phyloP scores from a whole-genome alignment of 2,888 invertebrate species.

The Drosophila diplacantha region DNA sequence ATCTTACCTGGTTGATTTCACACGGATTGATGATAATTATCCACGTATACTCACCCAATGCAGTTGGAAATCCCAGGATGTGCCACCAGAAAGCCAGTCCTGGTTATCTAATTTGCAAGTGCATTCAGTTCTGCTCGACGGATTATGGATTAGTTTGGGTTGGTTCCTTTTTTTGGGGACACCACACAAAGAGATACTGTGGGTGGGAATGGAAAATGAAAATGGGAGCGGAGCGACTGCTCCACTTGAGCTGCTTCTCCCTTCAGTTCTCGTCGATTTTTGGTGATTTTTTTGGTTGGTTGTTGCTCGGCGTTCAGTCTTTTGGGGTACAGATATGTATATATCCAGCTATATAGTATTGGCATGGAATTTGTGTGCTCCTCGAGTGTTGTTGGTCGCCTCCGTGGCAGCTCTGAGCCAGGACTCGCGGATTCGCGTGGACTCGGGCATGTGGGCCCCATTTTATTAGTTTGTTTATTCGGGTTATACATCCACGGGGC shows the following conservation, averaged over 20 bases:
- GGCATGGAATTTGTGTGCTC: slow-evolving; percentile 25
- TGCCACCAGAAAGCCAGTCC: slow-evolving; percentile 11
- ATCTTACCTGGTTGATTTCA: background rate
- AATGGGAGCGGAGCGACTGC: slow-evolving; percentile 27
- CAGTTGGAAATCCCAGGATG: background rate
- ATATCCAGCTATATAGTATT: slow-evolving; percentile 11
- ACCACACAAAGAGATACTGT: slow-evolving; percentile 37
- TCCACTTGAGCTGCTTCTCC: slow-evolving; percentile 34
- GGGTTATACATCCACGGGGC: slow-evolving; percentile 73
- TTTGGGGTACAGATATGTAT: slow-evolving; percentile 30
- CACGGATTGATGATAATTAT: background rate
- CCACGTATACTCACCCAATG: slow-evolving; percentile 27
- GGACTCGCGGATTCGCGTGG: slow-evolving; percentile 15
- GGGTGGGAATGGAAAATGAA: slow-evolving; percentile 8
- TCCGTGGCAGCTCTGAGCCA: slow-evolving; percentile 40
- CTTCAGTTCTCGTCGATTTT: slow-evolving; percentile 40
- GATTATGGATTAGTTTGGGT: slow-evolving; percentile 38
- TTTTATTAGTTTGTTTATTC: slow-evolving; percentile 79
- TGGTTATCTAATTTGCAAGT: slow-evolving; percentile 44
- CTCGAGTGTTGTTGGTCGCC: slow-evolving; percentile 42
- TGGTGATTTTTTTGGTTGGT: slow-evolving; percentile 26
- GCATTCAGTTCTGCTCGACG: slow-evolving; percentile 33
- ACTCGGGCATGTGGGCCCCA: slow-evolving; percentile 53
- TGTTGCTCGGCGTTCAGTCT: slow-evolving; percentile 37
- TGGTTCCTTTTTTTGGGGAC: slow-evolving; percentile 30